Conservation (phyloP, 2,888 invertebrate species). For the Laothoe populi region DNA sequence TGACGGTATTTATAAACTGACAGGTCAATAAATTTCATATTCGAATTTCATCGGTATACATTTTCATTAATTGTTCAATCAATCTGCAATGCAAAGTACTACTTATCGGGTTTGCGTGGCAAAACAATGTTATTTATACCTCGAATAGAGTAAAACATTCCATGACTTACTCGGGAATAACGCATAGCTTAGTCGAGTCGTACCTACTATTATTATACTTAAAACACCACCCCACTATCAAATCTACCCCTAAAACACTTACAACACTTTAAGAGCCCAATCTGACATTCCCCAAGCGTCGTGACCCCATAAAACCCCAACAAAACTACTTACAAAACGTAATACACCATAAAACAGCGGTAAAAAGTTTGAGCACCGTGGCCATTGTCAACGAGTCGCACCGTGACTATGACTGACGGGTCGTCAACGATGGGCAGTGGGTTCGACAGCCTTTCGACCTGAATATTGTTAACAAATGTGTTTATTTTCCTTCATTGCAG, state of each 20-base stretch:
- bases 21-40: too few species aligned
- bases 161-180: too few species aligned
- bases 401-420: conserved; percentile 49
- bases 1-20: too few species aligned
- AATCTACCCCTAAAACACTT: conserved; percentile 8
- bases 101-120: too few species aligned
- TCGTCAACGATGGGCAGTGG: conserved; percentile 57
- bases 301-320: not conserved
- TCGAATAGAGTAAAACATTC: too few species aligned
- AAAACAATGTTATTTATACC: too few species aligned
- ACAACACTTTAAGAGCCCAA: conserved; percentile 6
- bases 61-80: too few species aligned
- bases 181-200: too few species aligned
- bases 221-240: not conserved
- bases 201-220: not conserved
- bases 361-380: conserved; percentile 45
- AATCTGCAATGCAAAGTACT: too few species aligned
- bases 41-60: too few species aligned
- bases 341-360: not conserved
- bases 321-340: conserved; percentile 6
- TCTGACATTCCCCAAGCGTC: not conserved
- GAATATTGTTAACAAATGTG: conserved; percentile 5
- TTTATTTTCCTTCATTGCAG: not conserved
- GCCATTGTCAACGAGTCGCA: conserved; percentile 39
- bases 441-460: conserved; percentile 36